phyloP scores from a whole-genome alignment of 2,797 vertebrate species.

The Gymnocypris eckloni region DNA sequence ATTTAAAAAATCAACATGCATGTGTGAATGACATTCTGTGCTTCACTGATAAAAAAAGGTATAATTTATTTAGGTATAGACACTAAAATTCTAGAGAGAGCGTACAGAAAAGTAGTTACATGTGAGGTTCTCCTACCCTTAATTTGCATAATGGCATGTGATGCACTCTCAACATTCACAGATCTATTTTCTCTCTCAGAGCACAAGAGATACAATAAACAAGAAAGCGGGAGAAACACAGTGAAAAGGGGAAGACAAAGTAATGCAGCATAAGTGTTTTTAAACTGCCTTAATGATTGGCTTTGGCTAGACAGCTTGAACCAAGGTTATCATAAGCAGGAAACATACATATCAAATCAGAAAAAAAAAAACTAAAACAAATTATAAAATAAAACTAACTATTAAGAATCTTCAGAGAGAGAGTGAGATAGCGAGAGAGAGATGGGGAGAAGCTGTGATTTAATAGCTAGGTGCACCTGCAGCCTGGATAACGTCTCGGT shows the following conservation, averaged over 20 bases:
- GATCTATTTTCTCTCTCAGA: conserved; percentile 3
- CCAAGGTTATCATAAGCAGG: background rate
- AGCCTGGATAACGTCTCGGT: conserved; percentile 79
- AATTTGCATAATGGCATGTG: conserved; percentile 29
- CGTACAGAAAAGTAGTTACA: background rate
- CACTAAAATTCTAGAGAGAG: background rate
- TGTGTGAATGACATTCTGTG: background rate
- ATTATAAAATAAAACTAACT: too few relatives aligned
- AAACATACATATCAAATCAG: background rate
- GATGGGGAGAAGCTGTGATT: conserved; percentile 74
- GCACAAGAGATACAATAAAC: background rate
- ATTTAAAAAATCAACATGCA: background rate
- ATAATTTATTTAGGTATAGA: background rate
- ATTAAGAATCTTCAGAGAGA: conserved; percentile 13
- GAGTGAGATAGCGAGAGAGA: conserved; percentile 14
- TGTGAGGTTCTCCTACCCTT: background rate
- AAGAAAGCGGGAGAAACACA: background rate
- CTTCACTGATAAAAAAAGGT: conserved; percentile 1
- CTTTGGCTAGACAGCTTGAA: conserved; percentile 12
- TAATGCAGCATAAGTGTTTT: conserved; percentile 12
- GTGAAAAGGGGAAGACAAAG: background rate
- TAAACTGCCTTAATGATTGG: background rate
- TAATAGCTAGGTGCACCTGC: conserved; percentile 84
- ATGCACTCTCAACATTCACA: conserved; percentile 27
- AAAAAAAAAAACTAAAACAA: background rate